Base-by-base conservation (phyloP, 2,888 invertebrate species). In the Odontocolon sp. region DNA sequence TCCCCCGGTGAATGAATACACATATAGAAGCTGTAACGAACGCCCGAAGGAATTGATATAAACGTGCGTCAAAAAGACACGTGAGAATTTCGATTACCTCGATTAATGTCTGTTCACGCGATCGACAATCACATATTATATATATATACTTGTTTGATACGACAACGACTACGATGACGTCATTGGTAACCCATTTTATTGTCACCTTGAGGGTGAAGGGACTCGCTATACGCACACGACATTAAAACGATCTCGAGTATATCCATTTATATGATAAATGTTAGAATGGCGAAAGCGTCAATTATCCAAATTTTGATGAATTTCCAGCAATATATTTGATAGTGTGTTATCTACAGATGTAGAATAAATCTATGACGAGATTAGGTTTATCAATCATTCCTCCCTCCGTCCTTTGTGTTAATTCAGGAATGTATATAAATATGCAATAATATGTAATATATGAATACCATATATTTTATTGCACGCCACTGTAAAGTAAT, bases 121-220 rank as follows among this genome's bases (percentile, higher is more conserved):
- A 33, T 75, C 56, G 38, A 42, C 64, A 40, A 75, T 68, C 16
- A 16, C 40, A 36, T 50, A 52, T 42, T 16, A 31, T 54, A 16
- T 9, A 54, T 56, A 54, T 50, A 71, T 33, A 63, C 36, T 61
- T 36, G 40, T 16, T 68, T 59, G 54, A 33, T 71, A 71, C 11
- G 21, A 63, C 59, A 18, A 54, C 59, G 50, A 52, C 52, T 50
- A 70, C 47, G 66, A 72, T 73, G 72, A 59, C 79, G 81, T 79
- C 79, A 78, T 66, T 73, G 69, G 73, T 81, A 81, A 81, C 81
- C 81, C 81, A 81, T 81, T 81, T 81, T 81, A 80, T 78, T 81
- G 81, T 81, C 81, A 81, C 81, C 81, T 81, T 81, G 81, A 81
- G 78, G 81, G 81, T 81, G 81, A 81, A 81, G 81, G 81, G 81